Evolutionary conservation across 2,113 vertebrate genomes (phyloP).

Genomic region (Malurus alboscapulatus): DNA sequence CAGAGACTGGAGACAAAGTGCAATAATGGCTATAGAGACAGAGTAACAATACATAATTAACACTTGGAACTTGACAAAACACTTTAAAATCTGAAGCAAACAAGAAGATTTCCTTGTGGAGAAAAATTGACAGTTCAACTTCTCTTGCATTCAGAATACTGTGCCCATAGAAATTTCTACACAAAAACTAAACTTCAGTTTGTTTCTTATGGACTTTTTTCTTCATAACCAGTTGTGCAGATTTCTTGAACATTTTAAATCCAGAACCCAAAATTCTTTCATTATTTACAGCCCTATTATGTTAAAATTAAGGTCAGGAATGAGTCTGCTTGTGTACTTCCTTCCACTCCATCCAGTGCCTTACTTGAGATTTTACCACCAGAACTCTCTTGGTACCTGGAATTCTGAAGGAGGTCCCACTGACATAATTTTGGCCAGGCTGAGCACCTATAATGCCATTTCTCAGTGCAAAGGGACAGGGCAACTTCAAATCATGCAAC

Average conservation of each 20-base stretch:
- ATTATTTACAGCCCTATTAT: neutral
- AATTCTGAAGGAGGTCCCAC: neutral
- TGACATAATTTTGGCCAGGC: neutral
- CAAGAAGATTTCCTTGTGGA: neutral
- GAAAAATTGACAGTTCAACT: neutral
- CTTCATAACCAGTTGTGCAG: neutral
- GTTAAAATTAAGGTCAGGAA: neutral
- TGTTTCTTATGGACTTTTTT: rapidly evolving
- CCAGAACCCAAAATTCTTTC: neutral
- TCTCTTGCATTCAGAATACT: neutral
- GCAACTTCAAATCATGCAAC: neutral
- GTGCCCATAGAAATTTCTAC: neutral
- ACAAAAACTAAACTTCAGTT: neutral
- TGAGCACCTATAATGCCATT: neutral
- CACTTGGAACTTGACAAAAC: neutral
- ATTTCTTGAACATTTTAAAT: neutral
- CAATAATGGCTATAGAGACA: neutral
- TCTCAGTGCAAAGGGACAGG: neutral
- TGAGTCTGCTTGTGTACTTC: rapidly evolving
- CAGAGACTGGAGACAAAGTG: neutral
- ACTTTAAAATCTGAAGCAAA: neutral
- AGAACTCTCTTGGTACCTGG: neutral
- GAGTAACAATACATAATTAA: neutral
- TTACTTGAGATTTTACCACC: neutral
- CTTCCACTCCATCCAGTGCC: neutral